Evolutionary conservation across 2,797 vertebrate species (phyloP).

Genomic region (Pantherophis alleghaniensis): DNA sequence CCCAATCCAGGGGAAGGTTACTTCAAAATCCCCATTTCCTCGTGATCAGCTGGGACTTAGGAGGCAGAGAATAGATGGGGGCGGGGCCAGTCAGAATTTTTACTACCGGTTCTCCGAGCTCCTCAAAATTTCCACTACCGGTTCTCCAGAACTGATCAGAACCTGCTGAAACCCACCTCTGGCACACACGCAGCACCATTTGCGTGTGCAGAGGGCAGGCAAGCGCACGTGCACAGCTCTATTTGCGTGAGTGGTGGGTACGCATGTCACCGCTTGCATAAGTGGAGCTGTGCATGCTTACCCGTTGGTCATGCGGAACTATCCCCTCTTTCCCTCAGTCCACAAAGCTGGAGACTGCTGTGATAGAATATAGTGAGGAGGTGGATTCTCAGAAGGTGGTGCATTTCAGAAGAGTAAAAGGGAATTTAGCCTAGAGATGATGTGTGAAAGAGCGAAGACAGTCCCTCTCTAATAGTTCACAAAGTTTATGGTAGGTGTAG

Average conservation of each 20-base stretch:
- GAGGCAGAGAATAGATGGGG: too few species aligned
- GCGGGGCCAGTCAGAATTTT: too few species aligned
- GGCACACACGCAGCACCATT: background rate
- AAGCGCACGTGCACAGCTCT: background rate
- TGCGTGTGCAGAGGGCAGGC: background rate
- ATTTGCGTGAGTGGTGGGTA: accelerated
- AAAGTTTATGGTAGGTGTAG: background rate
- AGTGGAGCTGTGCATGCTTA: background rate
- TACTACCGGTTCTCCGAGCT: too few species aligned
- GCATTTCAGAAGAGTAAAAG: background rate
- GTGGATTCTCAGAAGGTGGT: background rate
- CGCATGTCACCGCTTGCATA: background rate
- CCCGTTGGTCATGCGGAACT: background rate
- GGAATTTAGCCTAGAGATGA: background rate
- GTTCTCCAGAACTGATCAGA: too few species aligned
- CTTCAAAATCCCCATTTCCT: too few species aligned
- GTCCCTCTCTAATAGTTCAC: background rate
- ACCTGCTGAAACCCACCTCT: too few species aligned
- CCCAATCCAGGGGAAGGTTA: too few species aligned
- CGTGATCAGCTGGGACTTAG: too few species aligned
- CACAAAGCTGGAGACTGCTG: background rate
- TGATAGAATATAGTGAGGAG: background rate
- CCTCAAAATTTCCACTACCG: too few species aligned
- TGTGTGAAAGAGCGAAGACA: background rate
- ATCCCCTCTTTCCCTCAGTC: background rate